A percentile compares a stretch with the other conserved stretches of the same genome.
Conservation (phyloP, 1,140 invertebrate species). For the Euura lappo region DNA sequence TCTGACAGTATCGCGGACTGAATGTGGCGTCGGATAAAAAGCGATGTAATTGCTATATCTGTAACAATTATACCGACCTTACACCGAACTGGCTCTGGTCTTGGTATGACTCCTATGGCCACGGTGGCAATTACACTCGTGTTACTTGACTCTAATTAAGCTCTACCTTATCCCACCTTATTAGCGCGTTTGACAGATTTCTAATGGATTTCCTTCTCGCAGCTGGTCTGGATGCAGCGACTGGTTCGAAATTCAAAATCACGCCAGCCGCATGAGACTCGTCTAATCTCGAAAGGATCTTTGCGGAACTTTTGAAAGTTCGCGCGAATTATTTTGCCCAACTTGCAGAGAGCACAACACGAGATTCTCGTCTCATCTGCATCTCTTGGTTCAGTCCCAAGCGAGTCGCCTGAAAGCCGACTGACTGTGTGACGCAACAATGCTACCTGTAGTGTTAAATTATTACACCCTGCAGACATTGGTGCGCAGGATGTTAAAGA, state of each 20-base stretch:
- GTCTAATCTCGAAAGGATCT: background rate
- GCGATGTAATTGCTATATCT: constrained; percentile 1
- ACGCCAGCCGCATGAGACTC: too few species aligned
- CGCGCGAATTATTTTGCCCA: background rate
- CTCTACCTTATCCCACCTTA: background rate
- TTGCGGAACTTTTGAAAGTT: background rate
- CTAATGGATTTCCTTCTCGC: background rate
- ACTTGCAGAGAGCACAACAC: background rate
- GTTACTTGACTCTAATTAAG: background rate
- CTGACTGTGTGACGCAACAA: background rate
- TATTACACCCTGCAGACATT: background rate
- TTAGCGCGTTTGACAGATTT: background rate
- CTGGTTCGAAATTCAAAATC: too few species aligned
- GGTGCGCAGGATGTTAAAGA: background rate
- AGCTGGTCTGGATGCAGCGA: too few species aligned
- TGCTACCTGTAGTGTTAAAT: constrained; percentile 5
- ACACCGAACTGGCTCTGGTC: background rate
- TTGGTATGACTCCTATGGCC: background rate
- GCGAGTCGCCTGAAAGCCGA: background rate
- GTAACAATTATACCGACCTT: constrained; percentile 5
- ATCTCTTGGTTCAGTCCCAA: background rate
- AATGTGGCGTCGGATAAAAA: constrained; percentile 5
- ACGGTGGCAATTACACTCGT: background rate
- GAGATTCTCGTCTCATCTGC: background rate
- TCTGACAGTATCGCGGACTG: background rate